Evolutionary conservation across 2,113 vertebrate species (phyloP), one percentile per base, ranked within the genome.

Genomic region (Chionodraco myersi): DNA sequence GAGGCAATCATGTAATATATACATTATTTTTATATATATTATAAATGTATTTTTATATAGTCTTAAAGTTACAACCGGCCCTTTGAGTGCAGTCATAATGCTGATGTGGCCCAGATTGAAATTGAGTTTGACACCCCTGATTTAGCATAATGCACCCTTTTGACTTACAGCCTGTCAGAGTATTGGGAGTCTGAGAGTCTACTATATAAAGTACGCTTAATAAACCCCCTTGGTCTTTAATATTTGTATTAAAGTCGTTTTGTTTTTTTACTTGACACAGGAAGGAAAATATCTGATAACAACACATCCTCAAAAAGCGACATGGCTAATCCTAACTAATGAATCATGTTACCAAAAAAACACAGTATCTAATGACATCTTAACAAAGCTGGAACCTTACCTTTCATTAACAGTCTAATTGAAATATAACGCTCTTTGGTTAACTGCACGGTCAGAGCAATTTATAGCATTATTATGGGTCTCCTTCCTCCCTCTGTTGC

Each of bases 381-480:
- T 68, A 65, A 75, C 51, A 74, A 61, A 45, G 21, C 52, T 21
- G 21, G 77, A 58, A 48, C 26, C 26, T 18, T 21, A 6, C 16
- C 8, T 65, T 71, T 72, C 10, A 74, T 64, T 78, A 57, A 47
- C 54, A 51, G n/a, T 59, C 13, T 34, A 54, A 65, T 85, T 72
- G 34, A 71, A 59, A 52, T 13, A 67, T 23, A 75, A 76, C 72
- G 51, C 41, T 18, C 45, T 78, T 62, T 70, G 51, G 44, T 85
- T 69, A 72, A 57, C 68, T 48, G 18, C 7, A 3, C 57, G 70
- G 49, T 21, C 14, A 75, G 57, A 78, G 56, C 70, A 71, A 74
- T 84, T 81, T 75, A 70, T 61, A 62, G 47, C 59, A 68, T 81
- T 48, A 81, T 74, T 72, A 67, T 79, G n/a, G 47, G 44, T 73